These are phyloP conservation scores for Urosaurus nigricauda DNA, from an alignment of 2,797 vertebrate species.

Conservation along the genomic window DNA sequence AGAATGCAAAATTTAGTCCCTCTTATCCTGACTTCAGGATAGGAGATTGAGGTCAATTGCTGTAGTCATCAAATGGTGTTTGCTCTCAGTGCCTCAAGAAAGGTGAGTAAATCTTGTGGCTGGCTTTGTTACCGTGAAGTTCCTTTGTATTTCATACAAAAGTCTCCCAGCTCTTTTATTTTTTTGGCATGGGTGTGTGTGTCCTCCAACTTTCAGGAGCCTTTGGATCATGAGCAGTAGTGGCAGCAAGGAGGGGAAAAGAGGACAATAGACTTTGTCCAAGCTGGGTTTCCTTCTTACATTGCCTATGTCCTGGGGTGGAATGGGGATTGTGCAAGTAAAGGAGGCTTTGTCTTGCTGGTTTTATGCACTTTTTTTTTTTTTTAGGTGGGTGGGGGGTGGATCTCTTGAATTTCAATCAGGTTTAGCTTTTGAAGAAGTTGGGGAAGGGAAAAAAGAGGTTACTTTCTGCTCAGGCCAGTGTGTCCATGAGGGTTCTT, in stretches of 20 bases:
- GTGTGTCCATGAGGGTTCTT: slow-evolving; percentile 59
- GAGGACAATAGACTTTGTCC: slow-evolving; percentile 72
- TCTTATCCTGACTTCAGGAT: slow-evolving; percentile 47
- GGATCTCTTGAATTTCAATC: slow-evolving; percentile 87
- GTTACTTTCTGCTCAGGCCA: slow-evolving; percentile 78
- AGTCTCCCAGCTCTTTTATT: slow-evolving; percentile 60
- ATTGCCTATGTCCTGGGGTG: slow-evolving; percentile 78
- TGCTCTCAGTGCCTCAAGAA: slow-evolving; percentile 52
- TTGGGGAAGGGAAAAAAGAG: slow-evolving; percentile 73
- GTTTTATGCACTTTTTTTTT: slow-evolving; percentile 76
- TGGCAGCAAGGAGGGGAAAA: slow-evolving; percentile 27
- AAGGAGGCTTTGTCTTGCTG: slow-evolving; percentile 76
- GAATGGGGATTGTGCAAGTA: slow-evolving; percentile 74
- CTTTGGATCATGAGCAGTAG: slow-evolving; percentile 44
- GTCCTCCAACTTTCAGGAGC: slow-evolving; percentile 51
- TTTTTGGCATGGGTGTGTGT: slow-evolving; percentile 55
- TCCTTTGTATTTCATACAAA: slow-evolving; percentile 71
- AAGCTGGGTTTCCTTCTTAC: slow-evolving; percentile 74
- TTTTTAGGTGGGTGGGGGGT: slow-evolving; percentile 79
- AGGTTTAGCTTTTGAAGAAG: slow-evolving; percentile 83
- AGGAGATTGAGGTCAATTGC: slow-evolving; percentile 17
- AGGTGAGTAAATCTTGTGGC: slow-evolving; percentile 75
- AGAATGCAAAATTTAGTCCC: slow-evolving; percentile 9
- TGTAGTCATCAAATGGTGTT: slow-evolving; percentile 62
- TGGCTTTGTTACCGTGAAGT: slow-evolving; percentile 58